These are phyloP conservation scores for Tyto alba DNA, from an alignment of 2,113 vertebrate species.

Conservation along the genomic window DNA sequence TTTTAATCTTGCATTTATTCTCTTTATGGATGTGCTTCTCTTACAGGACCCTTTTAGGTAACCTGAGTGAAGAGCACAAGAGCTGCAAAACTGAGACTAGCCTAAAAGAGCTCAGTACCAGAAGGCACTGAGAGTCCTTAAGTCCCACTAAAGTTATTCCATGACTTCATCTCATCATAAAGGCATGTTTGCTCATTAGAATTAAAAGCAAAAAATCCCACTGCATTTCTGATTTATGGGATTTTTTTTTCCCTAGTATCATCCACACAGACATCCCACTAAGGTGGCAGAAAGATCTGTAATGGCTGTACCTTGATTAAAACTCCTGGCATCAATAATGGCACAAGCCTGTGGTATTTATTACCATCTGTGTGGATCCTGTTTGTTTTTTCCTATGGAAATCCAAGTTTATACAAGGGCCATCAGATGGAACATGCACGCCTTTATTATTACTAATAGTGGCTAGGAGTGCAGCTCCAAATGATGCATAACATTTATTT, in stretches of 20 bases:
- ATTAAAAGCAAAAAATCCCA: not conserved
- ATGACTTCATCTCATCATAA: not conserved
- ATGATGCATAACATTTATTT: conserved; percentile 56
- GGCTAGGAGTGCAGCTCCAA: conserved; percentile 35
- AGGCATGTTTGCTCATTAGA: not conserved
- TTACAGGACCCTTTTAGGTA: not conserved
- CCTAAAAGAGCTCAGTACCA: not conserved
- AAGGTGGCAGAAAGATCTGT: not conserved
- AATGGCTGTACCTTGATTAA: not conserved
- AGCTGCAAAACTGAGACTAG: not conserved
- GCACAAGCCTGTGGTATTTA: not conserved
- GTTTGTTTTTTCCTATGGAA: conserved; percentile 60
- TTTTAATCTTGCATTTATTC: not conserved
- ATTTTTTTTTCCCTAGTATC: too few species aligned
- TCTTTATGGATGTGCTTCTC: not conserved
- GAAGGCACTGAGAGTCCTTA: not conserved
- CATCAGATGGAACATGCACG: conserved; percentile 34
- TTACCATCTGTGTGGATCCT: not conserved
- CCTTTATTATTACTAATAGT: conserved; percentile 59
- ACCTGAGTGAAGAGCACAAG: not conserved
- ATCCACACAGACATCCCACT: not conserved
- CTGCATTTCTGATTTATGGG: not conserved
- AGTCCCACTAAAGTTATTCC: not conserved
- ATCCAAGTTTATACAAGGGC: conserved; percentile 48
- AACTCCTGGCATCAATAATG: not conserved